Evolutionary conservation across 1,140 invertebrate genomes (phyloP).

Genomic region (Bombus superbus): DNA sequence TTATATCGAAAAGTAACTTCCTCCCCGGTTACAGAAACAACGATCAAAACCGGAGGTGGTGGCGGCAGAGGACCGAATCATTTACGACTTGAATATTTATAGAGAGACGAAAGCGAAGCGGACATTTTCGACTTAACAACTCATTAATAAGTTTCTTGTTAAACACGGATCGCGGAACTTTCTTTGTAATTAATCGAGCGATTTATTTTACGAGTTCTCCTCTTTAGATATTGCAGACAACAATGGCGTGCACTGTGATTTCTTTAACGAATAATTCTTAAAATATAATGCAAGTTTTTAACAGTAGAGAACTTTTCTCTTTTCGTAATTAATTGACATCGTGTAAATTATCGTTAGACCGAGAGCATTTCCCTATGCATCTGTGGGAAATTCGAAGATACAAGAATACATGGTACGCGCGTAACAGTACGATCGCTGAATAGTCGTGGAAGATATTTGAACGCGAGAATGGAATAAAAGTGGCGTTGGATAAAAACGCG

Average conservation of each 20-base stretch:
- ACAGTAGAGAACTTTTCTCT: too few relatives aligned
- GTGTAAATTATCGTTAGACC: too few relatives aligned
- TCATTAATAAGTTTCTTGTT: conserved; percentile 62
- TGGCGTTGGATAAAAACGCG: background rate
- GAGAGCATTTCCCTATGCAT: too few relatives aligned
- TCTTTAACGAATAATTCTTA: background rate
- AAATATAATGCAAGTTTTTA: background rate
- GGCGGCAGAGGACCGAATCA: conserved; percentile 49
- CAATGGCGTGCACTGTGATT: background rate
- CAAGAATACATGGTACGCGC: background rate
- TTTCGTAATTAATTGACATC: too few relatives aligned
- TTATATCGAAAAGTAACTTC: conserved; percentile 64
- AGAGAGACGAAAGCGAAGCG: conserved; percentile 52
- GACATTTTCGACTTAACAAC: conserved; percentile 69
- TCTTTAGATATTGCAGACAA: background rate
- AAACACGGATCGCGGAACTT: conserved; percentile 43
- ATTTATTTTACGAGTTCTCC: background rate
- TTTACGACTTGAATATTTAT: conserved; percentile 73
- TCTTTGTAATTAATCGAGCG: conserved; percentile 44
- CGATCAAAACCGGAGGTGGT: conserved; percentile 8
- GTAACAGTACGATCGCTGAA: background rate
- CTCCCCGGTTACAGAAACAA: conserved; percentile 59
- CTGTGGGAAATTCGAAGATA: background rate
- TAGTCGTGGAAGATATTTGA: background rate
- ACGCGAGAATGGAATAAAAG: background rate